Base-by-base conservation (phyloP, 2,888 invertebrate species). In the Nysson spinosus region DNA sequence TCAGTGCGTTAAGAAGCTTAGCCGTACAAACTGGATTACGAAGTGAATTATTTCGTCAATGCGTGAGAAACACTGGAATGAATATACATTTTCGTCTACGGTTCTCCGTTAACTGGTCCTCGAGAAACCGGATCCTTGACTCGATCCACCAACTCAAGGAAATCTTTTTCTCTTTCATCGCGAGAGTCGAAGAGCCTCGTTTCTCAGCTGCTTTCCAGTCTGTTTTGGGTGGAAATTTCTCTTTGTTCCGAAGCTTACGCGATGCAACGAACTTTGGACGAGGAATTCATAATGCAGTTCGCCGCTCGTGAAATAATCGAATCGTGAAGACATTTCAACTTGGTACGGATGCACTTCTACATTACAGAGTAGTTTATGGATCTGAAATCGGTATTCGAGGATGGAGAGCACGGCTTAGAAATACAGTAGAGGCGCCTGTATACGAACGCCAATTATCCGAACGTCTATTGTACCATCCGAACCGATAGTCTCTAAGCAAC, bases 261-360 rank as follows among this genome's bases (percentile, higher is more conserved):
- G 63, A 64, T 44, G 64, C 64, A 64, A 62, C 63, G 63, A 64
- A 64, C 49, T 64, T 64, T 63, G 50, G 62, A 64, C 54, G 64
- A 49, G 44, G 49, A 63, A 52, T 62, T 43, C 63, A 39, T 47
- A 30, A 24, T 44, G 52, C 49, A 37, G 62, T 62, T 64, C 64
- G 62, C 49, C 62, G 54, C 62, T 32, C 54, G n/a, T 12, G 43
- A 63, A 54, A 64, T 63, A 64, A 64, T 64, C 49, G 47, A 43
- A 42, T 28, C 26, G 54, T 28, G 49, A 62, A 54, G 64, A 64
- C 60, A 52, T 47, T 54, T 52, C 43, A 47, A 62, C 62, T 64
- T 64, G 52, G 42, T 9, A n/a, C 14, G 14, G 4, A n/a, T 3
- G 51, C n/a, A 28, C 39, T 14, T 35, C 24, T 42, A 46, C 26